Evolutionary conservation across 2,797 vertebrate genomes (phyloP).

Genomic region (Morelia viridis): DNA sequence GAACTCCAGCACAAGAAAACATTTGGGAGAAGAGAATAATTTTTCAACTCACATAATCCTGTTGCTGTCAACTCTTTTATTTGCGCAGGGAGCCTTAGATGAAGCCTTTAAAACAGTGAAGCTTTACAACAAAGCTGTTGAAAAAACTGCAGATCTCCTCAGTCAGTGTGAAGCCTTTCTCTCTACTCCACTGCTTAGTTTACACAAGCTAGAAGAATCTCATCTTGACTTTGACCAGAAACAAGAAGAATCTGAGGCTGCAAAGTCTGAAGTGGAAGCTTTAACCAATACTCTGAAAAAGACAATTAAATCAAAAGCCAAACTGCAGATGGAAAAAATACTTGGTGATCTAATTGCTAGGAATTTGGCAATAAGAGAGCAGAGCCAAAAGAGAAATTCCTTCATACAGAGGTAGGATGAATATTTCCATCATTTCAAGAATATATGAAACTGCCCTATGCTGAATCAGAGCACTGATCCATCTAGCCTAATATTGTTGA

Average conservation of each 20-base stretch:
- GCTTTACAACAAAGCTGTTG: constrained; percentile 69
- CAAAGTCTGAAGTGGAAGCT: constrained; percentile 71
- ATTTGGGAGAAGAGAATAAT: background rate
- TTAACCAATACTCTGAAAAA: constrained; percentile 65
- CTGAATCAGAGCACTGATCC: background rate
- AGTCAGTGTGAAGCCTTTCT: constrained; percentile 68
- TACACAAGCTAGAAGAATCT: constrained; percentile 62
- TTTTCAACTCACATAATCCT: background rate
- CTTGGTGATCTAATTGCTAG: constrained; percentile 75
- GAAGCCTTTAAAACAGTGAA: constrained; percentile 70
- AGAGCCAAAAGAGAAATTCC: constrained; percentile 59
- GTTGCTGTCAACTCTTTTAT: constrained; percentile 27
- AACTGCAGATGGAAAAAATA: constrained; percentile 68
- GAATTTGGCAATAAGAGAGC: constrained; percentile 75
- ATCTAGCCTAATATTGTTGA: background rate
- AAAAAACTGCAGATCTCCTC: constrained; percentile 64
- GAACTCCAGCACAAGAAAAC: background rate
- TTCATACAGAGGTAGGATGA: constrained; percentile 66
- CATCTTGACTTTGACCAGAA: constrained; percentile 59
- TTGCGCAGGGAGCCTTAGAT: constrained; percentile 73
- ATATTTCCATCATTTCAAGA: background rate
- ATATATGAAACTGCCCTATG: background rate
- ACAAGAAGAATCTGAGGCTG: constrained; percentile 75
- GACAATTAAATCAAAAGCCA: constrained; percentile 69
- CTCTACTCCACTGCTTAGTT: constrained; percentile 58